Base-by-base conservation (phyloP, 2,888 invertebrate species). In the Epirrhoe alternata region DNA sequence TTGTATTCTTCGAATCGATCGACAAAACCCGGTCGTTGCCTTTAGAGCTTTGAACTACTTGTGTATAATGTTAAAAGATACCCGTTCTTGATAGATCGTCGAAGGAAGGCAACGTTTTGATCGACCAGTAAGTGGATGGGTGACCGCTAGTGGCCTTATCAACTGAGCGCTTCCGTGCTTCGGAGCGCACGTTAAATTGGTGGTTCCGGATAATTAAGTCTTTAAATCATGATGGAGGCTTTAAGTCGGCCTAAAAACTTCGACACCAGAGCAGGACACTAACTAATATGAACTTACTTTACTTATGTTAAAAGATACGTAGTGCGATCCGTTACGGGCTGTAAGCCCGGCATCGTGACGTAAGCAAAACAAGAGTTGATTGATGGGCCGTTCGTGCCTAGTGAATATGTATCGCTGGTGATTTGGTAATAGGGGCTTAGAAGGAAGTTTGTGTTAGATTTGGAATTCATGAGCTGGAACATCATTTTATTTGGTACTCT, bases 371-470 rank as follows among this genome's bases (percentile, higher is more conserved):
- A 56, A 57, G 56, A 42, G 14, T 54, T 68, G 61, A 64, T 64
- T 64, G 64, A 61, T 61, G 45, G 17, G 35, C 17, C 12, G 69
- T 74, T 61, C 78, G 55, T 54, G 49, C 53, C 35, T 49, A 49
- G 24, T 53, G 54, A 64, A 59, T 55, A 60, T 60, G 51, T 50
- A 59, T 31, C 24, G 24, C 47, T 16, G 38, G 24, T 49, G n/a
- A 17, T 53, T 52, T n/a, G 35, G 24, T 64, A n/a, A 17, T 54
- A 30, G 54, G 42, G 24, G n/a, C 45, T 42, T 51, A 58, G 49
- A 35, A 35, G 49, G 58, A 35, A 49, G 24, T 49, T 53, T 53
- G n/a, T 38, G 30, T 14, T 33, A 10, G 17, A 17, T 52, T 58
- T 47, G 1, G 17, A 38, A 58, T 64, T 47, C 53, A 58, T 47